These are phyloP conservation scores for Eptatretus atami DNA, from an alignment of 2,797 vertebrate species.

Conservation along the genomic window DNA sequence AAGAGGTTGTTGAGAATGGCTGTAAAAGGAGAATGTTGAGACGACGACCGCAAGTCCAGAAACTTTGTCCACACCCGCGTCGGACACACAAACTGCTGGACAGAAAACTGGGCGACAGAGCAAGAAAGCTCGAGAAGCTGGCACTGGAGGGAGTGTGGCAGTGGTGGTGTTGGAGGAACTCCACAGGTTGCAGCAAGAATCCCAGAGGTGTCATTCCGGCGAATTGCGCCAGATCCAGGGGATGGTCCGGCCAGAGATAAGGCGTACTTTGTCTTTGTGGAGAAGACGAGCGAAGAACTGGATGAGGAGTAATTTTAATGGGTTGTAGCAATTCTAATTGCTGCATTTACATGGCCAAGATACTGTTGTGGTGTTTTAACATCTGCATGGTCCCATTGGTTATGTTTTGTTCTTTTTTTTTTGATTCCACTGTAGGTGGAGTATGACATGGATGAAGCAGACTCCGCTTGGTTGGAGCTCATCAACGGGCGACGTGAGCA, in stretches of 20 bases:
- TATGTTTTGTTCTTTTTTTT: too few species aligned
- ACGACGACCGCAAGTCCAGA: neutral
- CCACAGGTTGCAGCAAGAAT: conserved; percentile 47
- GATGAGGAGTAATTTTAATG: conserved; percentile 42
- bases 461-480: conserved; percentile 96
- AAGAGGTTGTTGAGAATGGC: conserved; percentile 8
- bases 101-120: neutral
- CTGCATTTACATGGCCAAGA: too few species aligned
- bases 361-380: too few species aligned
- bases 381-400: too few species aligned
- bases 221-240: conserved; percentile 63
- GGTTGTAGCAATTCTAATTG: too few species aligned
- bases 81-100: neutral
- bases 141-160: neutral
- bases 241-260: conserved; percentile 52
- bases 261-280: conserved; percentile 95
- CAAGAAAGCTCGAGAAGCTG: neutral
- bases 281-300: conserved; percentile 85
- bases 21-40: conserved; percentile 18
- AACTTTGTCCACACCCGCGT: neutral
- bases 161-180: conserved; percentile 11
- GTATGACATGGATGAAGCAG: conserved; percentile 92
- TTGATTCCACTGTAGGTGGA: conserved; percentile 23
- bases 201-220: conserved; percentile 73
- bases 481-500: conserved; percentile 81